These are phyloP conservation scores for Aricia artaxerxes DNA, from an alignment of 2,888 invertebrate species.

Conservation along the genomic window DNA sequence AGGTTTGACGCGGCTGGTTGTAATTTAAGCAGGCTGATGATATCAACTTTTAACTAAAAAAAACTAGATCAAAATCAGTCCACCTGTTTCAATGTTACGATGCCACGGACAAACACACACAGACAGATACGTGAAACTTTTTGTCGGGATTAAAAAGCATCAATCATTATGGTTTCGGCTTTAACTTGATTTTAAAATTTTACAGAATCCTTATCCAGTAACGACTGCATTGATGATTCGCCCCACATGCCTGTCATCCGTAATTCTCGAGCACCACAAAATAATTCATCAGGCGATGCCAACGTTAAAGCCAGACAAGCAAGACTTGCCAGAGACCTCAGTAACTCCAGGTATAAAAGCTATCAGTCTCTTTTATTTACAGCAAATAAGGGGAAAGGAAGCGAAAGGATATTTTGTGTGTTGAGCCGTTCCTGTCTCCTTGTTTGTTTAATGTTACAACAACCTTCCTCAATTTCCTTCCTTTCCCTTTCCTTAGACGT, in stretches of 20 bases:
- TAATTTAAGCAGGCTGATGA: too few relatives aligned
- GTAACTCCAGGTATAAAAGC: slow-evolving; percentile 64
- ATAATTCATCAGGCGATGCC: slow-evolving; percentile 65
- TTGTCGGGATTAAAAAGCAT: not conserved
- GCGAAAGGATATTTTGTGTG: slow-evolving; percentile 45
- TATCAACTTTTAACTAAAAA: too few relatives aligned
- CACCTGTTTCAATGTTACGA: not conserved
- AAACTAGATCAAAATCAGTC: not conserved
- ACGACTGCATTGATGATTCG: slow-evolving; percentile 68
- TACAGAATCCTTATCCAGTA: slow-evolving; percentile 72
- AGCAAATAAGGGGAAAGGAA: slow-evolving; percentile 80
- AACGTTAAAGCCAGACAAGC: slow-evolving; percentile 73
- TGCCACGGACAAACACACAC: not conserved
- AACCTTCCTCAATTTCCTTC: slow-evolving; percentile 56
- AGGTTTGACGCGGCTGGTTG: too few relatives aligned
- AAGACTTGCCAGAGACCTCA: slow-evolving; percentile 69
- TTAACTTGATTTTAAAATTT: slow-evolving; percentile 28
- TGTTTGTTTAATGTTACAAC: slow-evolving; percentile 59
- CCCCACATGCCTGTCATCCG: slow-evolving; percentile 72
- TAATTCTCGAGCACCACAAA: slow-evolving; percentile 57
- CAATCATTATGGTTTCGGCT: not conserved
- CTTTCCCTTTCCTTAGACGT: slow-evolving; percentile 73
- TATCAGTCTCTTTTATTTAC: slow-evolving; percentile 35
- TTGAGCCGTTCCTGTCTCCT: slow-evolving; percentile 69
- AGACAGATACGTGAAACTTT: not conserved